A percentile compares a stretch with the other conserved stretches of the same genome.
Evolutionary conservation across 2,113 vertebrate genomes (phyloP).

Genomic region (Cathartes aura): DNA sequence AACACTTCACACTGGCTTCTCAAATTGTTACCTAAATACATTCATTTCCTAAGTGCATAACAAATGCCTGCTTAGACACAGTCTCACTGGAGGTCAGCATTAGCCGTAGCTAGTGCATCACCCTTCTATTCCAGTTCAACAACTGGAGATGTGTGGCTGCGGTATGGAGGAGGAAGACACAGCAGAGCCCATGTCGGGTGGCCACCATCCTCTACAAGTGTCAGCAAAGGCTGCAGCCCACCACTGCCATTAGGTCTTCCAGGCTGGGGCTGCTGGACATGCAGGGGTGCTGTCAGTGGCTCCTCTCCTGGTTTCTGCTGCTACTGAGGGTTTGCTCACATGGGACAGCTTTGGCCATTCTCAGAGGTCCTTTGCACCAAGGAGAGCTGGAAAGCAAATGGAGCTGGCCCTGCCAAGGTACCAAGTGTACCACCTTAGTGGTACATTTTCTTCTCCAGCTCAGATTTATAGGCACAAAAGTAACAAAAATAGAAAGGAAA

Average conservation of each 20-base stretch:
- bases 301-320: neutral
- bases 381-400: neutral
- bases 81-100: neutral
- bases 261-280: neutral
- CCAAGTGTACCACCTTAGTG: neutral
- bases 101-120: neutral
- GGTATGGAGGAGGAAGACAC: accelerated
- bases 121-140: neutral
- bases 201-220: neutral
- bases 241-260: neutral
- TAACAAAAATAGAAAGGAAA: neutral
- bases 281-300: neutral
- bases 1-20: neutral
- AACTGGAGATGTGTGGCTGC: neutral
- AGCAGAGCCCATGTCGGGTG: neutral
- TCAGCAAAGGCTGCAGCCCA: neutral
- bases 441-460: neutral
- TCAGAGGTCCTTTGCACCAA: neutral
- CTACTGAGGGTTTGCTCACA: neutral
- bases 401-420: neutral
- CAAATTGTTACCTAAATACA: neutral
- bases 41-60: neutral
- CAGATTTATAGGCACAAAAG: neutral
- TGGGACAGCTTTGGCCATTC: neutral
- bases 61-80: neutral